Conservation (phyloP, 2,113 vertebrate species). For the Ceuthmochares aereus region DNA sequence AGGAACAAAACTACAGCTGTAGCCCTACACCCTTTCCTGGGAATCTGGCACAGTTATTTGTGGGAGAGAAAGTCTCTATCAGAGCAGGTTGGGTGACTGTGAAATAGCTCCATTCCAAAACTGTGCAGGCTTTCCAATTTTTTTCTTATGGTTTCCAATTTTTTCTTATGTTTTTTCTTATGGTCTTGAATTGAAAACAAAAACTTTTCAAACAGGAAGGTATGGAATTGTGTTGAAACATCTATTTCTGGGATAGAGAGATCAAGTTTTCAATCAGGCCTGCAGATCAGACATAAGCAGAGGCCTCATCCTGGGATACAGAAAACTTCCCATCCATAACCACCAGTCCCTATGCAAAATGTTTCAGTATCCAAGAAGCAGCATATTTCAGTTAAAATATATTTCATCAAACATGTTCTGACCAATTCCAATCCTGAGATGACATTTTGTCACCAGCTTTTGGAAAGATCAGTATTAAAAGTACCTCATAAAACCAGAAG, state of each 20-base stretch:
- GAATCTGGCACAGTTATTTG: background rate
- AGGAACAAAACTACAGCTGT: background rate
- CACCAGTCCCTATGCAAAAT: background rate
- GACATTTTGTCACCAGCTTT: conserved; percentile 17
- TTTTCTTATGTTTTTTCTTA: background rate
- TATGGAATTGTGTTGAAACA: conserved; percentile 53
- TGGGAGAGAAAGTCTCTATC: background rate
- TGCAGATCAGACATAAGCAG: background rate
- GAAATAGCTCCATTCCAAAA: background rate
- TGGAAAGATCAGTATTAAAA: conserved; percentile 15
- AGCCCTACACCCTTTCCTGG: background rate
- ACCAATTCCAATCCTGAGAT: background rate
- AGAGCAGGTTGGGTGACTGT: background rate
- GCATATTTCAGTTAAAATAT: conserved; percentile 26
- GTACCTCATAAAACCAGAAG: background rate
- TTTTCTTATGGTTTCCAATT: background rate
- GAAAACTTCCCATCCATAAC: conserved; percentile 1
- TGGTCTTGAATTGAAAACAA: conserved; percentile 23
- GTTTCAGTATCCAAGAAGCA: background rate
- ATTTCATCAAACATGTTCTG: conserved; percentile 45
- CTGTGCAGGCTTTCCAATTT: background rate
- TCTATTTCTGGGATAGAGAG: conserved; percentile 39
- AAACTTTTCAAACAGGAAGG: conserved; percentile 2
- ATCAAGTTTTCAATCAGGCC: background rate
- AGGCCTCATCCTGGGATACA: background rate